Conservation (phyloP, 2,888 invertebrate species). For the Tachystola acroxantha region DNA sequence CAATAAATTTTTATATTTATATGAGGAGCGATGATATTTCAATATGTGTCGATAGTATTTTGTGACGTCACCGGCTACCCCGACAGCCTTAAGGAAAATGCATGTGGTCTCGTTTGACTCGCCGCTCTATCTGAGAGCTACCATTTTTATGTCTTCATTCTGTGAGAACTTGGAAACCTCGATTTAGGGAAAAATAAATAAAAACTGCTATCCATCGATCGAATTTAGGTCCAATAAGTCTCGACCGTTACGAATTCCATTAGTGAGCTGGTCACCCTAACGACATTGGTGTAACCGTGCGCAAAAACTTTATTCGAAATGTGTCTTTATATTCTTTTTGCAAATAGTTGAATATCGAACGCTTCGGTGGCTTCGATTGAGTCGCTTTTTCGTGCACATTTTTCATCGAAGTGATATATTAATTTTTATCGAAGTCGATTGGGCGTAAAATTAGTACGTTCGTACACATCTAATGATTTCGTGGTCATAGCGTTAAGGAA, state of each 20-base stretch:
- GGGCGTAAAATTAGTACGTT: slow-evolving; percentile 69
- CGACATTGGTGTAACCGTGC: slow-evolving; percentile 62
- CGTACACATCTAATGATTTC: slow-evolving; percentile 54
- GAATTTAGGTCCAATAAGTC: slow-evolving; percentile 44
- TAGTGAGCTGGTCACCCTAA: slow-evolving; percentile 57
- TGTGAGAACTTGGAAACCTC: slow-evolving; percentile 55
- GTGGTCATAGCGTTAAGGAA: slow-evolving; percentile 63
- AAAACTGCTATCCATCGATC: slow-evolving; percentile 45
- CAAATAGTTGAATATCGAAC: slow-evolving; percentile 38
- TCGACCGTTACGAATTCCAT: slow-evolving; percentile 56
- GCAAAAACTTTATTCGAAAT: slow-evolving; percentile 60
- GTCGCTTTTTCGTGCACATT: slow-evolving; percentile 47
- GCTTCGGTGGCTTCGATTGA: slow-evolving; percentile 28
- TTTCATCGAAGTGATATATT: slow-evolving; percentile 51
- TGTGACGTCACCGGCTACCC: no score
- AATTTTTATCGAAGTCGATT: slow-evolving; percentile 69
- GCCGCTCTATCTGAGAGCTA: slow-evolving; percentile 44
- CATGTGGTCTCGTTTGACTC: slow-evolving; percentile 71
- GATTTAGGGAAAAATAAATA: slow-evolving; percentile 37
- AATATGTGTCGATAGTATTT: no score
- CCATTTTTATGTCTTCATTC: slow-evolving; percentile 77
- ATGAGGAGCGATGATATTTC: no score
- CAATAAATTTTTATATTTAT: no score
- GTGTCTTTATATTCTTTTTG: slow-evolving; percentile 52
- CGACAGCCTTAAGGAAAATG: slow-evolving; percentile 54